Evolutionary conservation across 2,888 invertebrate genomes (phyloP).

Genomic region (Octonoba sinensis): DNA sequence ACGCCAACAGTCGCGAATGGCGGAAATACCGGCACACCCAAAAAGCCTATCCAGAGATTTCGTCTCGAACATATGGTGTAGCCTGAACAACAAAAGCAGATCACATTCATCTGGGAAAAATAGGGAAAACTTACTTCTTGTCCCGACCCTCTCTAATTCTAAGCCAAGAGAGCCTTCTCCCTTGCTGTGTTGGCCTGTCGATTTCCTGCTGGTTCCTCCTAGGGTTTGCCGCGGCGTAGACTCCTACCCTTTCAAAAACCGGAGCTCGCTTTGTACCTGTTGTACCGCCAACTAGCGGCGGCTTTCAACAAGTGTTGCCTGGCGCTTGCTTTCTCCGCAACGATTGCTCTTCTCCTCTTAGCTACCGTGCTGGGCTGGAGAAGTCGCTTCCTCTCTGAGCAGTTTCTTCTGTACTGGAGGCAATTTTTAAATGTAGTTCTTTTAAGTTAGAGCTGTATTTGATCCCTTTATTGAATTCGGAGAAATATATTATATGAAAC

Average conservation of each 20-base stretch:
- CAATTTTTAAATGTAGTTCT: no score
- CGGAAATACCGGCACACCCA: conserved; percentile 9
- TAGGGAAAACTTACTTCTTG: conserved; percentile 42
- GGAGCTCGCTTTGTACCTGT: conserved; percentile 48
- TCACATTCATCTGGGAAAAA: conserved; percentile 12
- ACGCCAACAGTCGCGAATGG: neutral
- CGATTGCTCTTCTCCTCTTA: conserved; percentile 15
- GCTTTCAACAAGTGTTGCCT: conserved; percentile 60
- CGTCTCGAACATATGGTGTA: conserved; percentile 41
- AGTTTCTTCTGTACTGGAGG: no score
- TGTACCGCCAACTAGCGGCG: conserved; percentile 60
- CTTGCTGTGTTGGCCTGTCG: conserved; percentile 12
- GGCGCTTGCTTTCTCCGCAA: conserved; percentile 15
- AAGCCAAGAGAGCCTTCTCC: conserved; percentile 25
- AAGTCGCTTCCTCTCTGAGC: no score
- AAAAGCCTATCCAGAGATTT: neutral
- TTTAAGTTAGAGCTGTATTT: no score
- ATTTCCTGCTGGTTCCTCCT: conserved; percentile 30
- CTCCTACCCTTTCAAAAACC: conserved; percentile 33
- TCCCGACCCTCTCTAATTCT: conserved; percentile 41
- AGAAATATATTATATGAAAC: no score
- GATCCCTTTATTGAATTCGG: no score
- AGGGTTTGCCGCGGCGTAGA: conserved; percentile 28
- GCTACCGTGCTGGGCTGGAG: neutral
- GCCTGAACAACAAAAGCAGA: neutral